Conservation (phyloP, 2,797 vertebrate species). For the Toxotes lorentzi region DNA sequence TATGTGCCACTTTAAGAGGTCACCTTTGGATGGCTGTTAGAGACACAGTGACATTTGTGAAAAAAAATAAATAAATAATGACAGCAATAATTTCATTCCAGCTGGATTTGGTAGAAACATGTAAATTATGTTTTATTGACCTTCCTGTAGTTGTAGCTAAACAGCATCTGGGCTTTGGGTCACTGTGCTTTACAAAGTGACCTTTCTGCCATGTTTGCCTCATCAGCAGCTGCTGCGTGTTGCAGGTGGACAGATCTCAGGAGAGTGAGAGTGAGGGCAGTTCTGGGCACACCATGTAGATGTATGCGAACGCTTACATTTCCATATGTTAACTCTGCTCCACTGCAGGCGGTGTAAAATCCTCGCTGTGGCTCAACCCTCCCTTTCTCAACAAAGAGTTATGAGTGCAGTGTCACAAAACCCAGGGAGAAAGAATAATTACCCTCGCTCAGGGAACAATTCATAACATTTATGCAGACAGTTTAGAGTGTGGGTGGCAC, state of each 20-base stretch:
- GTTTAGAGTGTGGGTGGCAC: constrained; percentile 65
- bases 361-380: constrained; percentile 31
- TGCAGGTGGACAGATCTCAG: constrained; percentile 37
- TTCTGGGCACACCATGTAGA: constrained; percentile 8
- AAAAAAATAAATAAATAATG: background rate
- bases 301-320: constrained; percentile 42
- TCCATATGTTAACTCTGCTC: constrained; percentile 53
- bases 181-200: constrained; percentile 49
- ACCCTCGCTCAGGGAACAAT: constrained; percentile 54
- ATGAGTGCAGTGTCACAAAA: constrained; percentile 49
- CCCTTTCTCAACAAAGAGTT: constrained; percentile 52
- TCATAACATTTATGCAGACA: constrained; percentile 63
- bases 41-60: constrained; percentile 15
- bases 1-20: constrained; percentile 8
- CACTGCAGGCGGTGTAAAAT: constrained; percentile 52
- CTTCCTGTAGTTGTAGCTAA: constrained; percentile 64
- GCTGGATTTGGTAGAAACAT: constrained; percentile 45
- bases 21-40: constrained; percentile 7
- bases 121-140: constrained; percentile 57
- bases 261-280: constrained; percentile 32
- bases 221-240: constrained; percentile 57
- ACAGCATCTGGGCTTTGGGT: constrained; percentile 73
- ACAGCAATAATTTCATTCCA: constrained; percentile 40
- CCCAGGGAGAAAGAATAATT: constrained; percentile 60
- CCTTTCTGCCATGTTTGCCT: constrained; percentile 64